Conservation (phyloP, 2,888 invertebrate species). For the Molanna angustata region DNA sequence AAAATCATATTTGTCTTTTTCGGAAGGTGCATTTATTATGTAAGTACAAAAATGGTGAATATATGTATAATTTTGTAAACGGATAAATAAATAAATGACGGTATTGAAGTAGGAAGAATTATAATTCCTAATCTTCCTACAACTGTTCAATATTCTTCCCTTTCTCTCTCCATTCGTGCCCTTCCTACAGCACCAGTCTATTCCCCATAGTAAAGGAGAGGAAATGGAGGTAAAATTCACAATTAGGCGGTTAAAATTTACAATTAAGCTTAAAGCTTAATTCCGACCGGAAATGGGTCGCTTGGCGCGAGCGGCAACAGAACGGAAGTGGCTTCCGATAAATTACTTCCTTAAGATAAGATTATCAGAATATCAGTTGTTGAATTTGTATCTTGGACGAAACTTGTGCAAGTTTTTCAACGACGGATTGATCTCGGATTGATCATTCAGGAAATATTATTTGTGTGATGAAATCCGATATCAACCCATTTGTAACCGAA, state of each 20-base stretch:
- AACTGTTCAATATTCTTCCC: no score
- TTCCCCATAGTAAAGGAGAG: slow-evolving; percentile 11
- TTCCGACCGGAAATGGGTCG: slow-evolving; percentile 26
- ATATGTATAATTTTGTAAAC: no score
- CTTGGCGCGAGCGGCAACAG: slow-evolving; percentile 22
- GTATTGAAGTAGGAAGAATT: no score
- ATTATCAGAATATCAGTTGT: slow-evolving; percentile 16
- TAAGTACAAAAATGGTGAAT: no score
- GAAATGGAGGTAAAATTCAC: slow-evolving; percentile 20
- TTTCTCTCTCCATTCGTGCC: slow-evolving; percentile 3
- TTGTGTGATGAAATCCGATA: no score
- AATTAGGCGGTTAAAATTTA: slow-evolving; percentile 33
- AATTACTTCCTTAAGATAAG: slow-evolving; percentile 28
- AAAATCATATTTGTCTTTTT: no score
- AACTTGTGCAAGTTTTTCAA: not conserved
- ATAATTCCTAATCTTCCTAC: no score
- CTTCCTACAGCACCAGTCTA: not conserved
- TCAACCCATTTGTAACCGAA: no score
- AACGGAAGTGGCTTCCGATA: slow-evolving; percentile 24
- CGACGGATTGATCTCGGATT: no score
- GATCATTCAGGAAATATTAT: no score
- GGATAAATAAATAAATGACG: no score
- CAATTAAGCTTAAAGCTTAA: slow-evolving; percentile 33
- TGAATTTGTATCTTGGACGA: not conserved
- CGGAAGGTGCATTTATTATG: no score